Evolutionary conservation across 2,888 invertebrate species (phyloP), one percentile per base, ranked within the genome.

Genomic region (Eupelmus urozonus): DNA sequence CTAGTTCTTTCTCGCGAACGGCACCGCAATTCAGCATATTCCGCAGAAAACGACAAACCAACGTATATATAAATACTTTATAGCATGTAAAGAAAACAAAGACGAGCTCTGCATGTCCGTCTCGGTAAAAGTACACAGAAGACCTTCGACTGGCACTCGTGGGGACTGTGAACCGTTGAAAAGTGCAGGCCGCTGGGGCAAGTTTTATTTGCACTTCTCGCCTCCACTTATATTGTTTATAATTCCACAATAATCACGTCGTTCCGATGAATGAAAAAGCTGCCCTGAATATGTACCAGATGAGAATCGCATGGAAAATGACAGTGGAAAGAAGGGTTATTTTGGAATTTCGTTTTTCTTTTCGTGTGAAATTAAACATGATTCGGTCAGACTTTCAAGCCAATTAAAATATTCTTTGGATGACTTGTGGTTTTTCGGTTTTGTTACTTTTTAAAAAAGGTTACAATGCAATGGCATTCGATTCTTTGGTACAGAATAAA

Each of bases 21-120:
- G 18, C 60, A 40, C 11, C 7, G 13, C 16, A 16, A 45, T 45
- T 16, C 45, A 34, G 2, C 16, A 63, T 18, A 3, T 63, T 3
- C 16, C 7, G 7, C 16, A 2, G n/a, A 49, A 49, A 45, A 49
- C 25, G 11, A 49, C 27, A 40, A 65, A 20, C n/a, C n/a, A n/a
- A n/a, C n/a, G n/a, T 9, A 16, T 16, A 18, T 27, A 18, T 63
- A n/a, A n/a, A n/a, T n/a, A n/a, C 16, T 20, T 49, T 42, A 60
- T 60, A 62, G 2, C 7, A 5, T 49, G 51, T 45, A 20, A 40
- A 18, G 66, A 66, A n/a, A 34, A 66, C 66, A 66, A 66, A 66
- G 66, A 66, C 49, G 66, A 34, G 66, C n/a, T n/a, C n/a, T 13
- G 51, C 49, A 16, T 34, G 40, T 53, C 34, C 40, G 66, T 53